Percentiles rank a stretch among this genome's conserved stretches.
phyloP scores from a whole-genome alignment of 2,888 invertebrate genomes.

The Campoletis raptor region DNA sequence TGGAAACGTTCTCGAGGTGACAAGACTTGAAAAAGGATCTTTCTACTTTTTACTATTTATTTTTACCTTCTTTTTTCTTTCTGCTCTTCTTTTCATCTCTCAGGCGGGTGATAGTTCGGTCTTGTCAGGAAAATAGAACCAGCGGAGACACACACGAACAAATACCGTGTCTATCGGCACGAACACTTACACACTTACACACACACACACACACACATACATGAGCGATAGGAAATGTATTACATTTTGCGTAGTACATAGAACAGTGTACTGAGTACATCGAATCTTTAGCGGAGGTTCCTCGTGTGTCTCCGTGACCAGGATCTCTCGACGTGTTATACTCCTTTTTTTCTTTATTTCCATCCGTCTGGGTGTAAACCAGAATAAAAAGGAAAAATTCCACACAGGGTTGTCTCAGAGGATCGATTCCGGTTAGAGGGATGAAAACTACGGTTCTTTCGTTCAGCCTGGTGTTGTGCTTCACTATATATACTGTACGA shows the following conservation, averaged over 20 bases:
- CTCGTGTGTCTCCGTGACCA: conserved; percentile 55
- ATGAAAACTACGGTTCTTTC: conserved; percentile 67
- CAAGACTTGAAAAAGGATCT: conserved; percentile 59
- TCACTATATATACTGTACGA: conserved; percentile 26
- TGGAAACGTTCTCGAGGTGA: conserved; percentile 54
- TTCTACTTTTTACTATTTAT: conserved; percentile 37
- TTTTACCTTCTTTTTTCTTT: conserved; percentile 15
- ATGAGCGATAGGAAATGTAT: neutral
- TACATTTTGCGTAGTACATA: conserved; percentile 28
- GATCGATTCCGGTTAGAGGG: conserved; percentile 73
- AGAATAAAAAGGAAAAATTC: conserved; percentile 48
- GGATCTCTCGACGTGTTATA: conserved; percentile 18
- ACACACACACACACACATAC: too few relatives aligned
- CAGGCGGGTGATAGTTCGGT: conserved; percentile 53
- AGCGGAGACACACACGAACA: conserved; percentile 33
- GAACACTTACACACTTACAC: neutral
- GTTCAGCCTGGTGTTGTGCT: conserved; percentile 22
- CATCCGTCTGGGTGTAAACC: conserved; percentile 33
- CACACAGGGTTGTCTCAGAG: conserved; percentile 68
- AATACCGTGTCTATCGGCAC: conserved; percentile 1
- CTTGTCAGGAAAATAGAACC: conserved; percentile 56
- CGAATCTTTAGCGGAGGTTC: conserved; percentile 53
- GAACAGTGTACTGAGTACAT: conserved; percentile 51
- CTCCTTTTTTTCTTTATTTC: conserved; percentile 13
- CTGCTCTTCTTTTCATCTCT: conserved; percentile 42